These are phyloP conservation scores for Miltochrista miniata DNA, from an alignment of 2,888 invertebrate species.

Conservation along the genomic window DNA sequence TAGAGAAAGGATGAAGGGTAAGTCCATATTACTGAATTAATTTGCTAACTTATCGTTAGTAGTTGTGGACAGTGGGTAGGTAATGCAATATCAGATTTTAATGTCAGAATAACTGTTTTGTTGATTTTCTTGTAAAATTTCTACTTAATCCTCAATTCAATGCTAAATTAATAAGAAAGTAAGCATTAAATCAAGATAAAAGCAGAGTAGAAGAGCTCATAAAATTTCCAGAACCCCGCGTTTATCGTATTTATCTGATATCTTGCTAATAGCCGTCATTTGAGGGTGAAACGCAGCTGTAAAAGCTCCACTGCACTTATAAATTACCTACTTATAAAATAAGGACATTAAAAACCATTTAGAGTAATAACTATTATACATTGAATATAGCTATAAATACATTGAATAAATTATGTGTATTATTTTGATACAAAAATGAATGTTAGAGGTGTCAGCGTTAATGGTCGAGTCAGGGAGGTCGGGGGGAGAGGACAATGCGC, in stretches of 20 bases:
- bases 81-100: no score
- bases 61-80: no score
- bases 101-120: no score
- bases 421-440: slow-evolving; percentile 76
- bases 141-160: slow-evolving; percentile 18
- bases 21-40: not conserved
- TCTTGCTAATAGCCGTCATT: slow-evolving; percentile 72
- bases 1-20: not conserved
- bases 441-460: slow-evolving; percentile 78
- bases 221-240: slow-evolving; percentile 61
- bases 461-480: slow-evolving; percentile 69
- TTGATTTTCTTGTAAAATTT: no score
- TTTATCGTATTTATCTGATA: slow-evolving; percentile 71
- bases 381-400: slow-evolving; percentile 70
- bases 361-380: slow-evolving; percentile 76
- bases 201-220: slow-evolving; percentile 43
- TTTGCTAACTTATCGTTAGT: no score
- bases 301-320: slow-evolving; percentile 58
- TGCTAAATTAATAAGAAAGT: slow-evolving; percentile 22
- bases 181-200: slow-evolving; percentile 42
- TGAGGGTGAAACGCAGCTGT: slow-evolving; percentile 76
- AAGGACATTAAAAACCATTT: slow-evolving; percentile 82
- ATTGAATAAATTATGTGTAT: slow-evolving; percentile 74
- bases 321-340: slow-evolving; percentile 76
- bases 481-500: slow-evolving; percentile 72